These are phyloP conservation scores for Drosophila kurseongensis DNA, from an alignment of 1,140 invertebrate species.

Conservation along the genomic window DNA sequence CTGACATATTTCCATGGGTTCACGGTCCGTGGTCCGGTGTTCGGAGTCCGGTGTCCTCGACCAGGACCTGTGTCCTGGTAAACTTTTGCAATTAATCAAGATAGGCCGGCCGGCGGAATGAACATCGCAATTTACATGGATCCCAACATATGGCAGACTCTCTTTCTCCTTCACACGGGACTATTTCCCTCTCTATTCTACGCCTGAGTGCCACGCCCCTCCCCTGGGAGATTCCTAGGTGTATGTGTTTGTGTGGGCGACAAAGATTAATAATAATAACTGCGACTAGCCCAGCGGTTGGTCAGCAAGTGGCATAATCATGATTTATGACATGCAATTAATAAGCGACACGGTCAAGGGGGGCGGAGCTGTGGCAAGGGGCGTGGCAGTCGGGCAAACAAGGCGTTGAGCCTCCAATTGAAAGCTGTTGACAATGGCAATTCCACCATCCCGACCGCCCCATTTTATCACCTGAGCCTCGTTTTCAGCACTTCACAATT, in stretches of 20 bases:
- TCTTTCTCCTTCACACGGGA: conserved; percentile 16
- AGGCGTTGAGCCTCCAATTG: conserved; percentile 61
- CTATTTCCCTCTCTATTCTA: conserved; percentile 5
- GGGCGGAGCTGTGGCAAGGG: neutral
- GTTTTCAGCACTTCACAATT: conserved; percentile 35
- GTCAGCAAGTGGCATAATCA: conserved; percentile 81
- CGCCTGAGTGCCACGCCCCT: neutral
- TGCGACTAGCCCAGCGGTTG: conserved; percentile 78
- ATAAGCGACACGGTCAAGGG: conserved; percentile 66
- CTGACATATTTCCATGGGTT: conserved; percentile 74
- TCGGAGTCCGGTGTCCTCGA: conserved; percentile 16
- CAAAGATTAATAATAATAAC: conserved; percentile 83
- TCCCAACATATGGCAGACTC: conserved; percentile 61
- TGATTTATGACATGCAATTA: conserved; percentile 82
- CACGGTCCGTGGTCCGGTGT: conserved; percentile 4
- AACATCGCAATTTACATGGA: conserved; percentile 70
- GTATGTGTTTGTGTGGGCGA: conserved; percentile 59
- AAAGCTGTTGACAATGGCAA: conserved; percentile 69
- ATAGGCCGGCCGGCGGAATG: conserved; percentile 59
- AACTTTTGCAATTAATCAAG: conserved; percentile 83
- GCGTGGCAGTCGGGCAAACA: conserved; percentile 20
- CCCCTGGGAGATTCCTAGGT: conserved; percentile 3
- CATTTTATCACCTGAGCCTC: conserved; percentile 25
- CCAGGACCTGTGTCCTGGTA: conserved; percentile 63
- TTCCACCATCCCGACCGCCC: neutral